phyloP scores from a whole-genome alignment of 2,888 invertebrate genomes.

The Desoria tigrina region DNA sequence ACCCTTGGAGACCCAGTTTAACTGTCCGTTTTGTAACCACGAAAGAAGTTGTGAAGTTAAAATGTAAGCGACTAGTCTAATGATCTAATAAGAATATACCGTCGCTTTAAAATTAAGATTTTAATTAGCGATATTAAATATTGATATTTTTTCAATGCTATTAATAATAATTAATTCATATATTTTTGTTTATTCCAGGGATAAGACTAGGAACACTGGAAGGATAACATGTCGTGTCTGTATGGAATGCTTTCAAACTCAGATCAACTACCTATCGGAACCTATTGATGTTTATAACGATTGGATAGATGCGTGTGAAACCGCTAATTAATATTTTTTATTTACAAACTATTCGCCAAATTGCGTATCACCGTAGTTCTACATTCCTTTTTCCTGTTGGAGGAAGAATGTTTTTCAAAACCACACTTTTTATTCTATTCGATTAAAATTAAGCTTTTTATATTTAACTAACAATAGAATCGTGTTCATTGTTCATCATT shows the following conservation, averaged over 20 bases:
- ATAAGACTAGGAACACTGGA: constrained; percentile 90
- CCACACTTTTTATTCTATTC: too few relatives aligned
- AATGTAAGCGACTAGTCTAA: too few relatives aligned
- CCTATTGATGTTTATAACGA: constrained; percentile 98
- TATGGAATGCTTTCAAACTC: constrained; percentile 93
- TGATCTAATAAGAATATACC: constrained; percentile 6
- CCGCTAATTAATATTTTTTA: constrained; percentile 71
- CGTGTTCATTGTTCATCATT: too few relatives aligned
- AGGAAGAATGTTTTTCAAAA: too few relatives aligned
- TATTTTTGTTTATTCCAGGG: constrained; percentile 64
- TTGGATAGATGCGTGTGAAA: constrained; percentile 99
- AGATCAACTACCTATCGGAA: constrained; percentile 93
- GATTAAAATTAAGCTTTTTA: too few relatives aligned
- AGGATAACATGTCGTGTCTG: constrained; percentile 94
- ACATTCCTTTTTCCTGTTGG: too few relatives aligned
- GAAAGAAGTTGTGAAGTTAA: constrained; percentile 99
- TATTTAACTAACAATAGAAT: too few relatives aligned
- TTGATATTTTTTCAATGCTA: too few relatives aligned
- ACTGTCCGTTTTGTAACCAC: constrained; percentile 99
- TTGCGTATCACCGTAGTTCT: too few relatives aligned
- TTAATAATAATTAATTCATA: too few relatives aligned
- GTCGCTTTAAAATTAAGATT: not conserved
- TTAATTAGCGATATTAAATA: not conserved
- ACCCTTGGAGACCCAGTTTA: constrained; percentile 92
- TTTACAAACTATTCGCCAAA: too few relatives aligned